Evolutionary conservation across 1,140 invertebrate species (phyloP), one percentile per base, ranked within the genome.

Genomic region (Drosophila kikkawai): DNA sequence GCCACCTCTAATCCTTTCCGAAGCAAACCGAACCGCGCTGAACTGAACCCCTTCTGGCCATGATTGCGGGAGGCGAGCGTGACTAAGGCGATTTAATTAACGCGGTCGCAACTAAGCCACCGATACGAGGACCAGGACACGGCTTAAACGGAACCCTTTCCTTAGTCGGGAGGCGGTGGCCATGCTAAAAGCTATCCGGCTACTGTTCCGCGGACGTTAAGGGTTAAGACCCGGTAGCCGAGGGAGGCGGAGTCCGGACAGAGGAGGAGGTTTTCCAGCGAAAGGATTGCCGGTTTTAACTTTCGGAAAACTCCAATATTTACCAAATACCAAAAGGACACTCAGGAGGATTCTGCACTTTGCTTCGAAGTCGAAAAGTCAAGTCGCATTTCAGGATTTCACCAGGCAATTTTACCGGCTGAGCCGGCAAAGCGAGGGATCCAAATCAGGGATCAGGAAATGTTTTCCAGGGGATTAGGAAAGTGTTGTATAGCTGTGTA

Each of bases 11-110:
- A 81, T 60, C 65, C 60, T 81, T 79, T 79, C 58, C 69, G 36
- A 37, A 19, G 45, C 70, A 29, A 66, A n/a, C 53, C 45, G 51
- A 55, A 29, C 55, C 37, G 17, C 8, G 13, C 17, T 2, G 17
- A 19, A 11, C 17, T 32, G 73, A 78, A 86, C 71, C 82, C 82
- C 71, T 86, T 78, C 45, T 41, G 68, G 55, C 66, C 63, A 75
- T 75, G 59, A 68, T 64, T 74, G 70, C 58, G 41, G 65, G 56
- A 39, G 58, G 57, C 48, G 65, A 91, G 90, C 90, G 90, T 91
- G 80, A 83, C 90, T 76, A 91, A 91, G 68, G 82, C 77, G 90
- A 91, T 91, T 91, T 90, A 91, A 91, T 91, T 91, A 90, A 90
- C 85, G 85, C 90, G 90, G 90, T 91, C 61, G 80, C 68, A 74